These are phyloP conservation scores for Eristalinus sepulchralis DNA, from an alignment of 2,888 invertebrate genomes.

Conservation along the genomic window DNA sequence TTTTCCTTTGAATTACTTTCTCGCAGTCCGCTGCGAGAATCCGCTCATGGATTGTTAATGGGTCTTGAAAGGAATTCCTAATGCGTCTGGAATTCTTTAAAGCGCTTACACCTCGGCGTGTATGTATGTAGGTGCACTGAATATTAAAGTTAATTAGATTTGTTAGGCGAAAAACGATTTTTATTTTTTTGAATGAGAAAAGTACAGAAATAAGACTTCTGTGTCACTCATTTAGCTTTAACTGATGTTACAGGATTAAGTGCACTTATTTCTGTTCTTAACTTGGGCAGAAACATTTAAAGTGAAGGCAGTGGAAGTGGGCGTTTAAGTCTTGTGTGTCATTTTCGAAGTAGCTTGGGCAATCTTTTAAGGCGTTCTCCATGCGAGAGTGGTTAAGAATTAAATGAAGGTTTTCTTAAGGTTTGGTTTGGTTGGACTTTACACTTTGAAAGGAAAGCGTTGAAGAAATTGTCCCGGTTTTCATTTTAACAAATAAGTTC, in stretches of 20 bases:
- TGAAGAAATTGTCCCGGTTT: too few relatives aligned
- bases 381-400: too few relatives aligned
- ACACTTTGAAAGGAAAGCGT: too few relatives aligned
- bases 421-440: too few relatives aligned
- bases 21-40: not conserved
- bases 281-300: not conserved
- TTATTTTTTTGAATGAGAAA: not conserved
- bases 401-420: too few relatives aligned
- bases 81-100: not conserved
- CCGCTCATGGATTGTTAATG: not conserved
- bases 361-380: too few relatives aligned
- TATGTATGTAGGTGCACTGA: not conserved
- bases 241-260: not conserved
- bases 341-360: too few relatives aligned
- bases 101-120: not conserved
- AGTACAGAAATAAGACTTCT: not conserved
- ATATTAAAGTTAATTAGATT: not conserved
- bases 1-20: not conserved
- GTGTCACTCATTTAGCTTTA: not conserved
- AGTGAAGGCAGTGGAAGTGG: too few relatives aligned
- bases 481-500: too few relatives aligned
- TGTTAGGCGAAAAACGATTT: not conserved
- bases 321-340: too few relatives aligned
- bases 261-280: not conserved
- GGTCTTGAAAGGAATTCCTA: not conserved